phyloP scores from a whole-genome alignment of 2,113 vertebrate genomes.

The Thermophis baileyi region DNA sequence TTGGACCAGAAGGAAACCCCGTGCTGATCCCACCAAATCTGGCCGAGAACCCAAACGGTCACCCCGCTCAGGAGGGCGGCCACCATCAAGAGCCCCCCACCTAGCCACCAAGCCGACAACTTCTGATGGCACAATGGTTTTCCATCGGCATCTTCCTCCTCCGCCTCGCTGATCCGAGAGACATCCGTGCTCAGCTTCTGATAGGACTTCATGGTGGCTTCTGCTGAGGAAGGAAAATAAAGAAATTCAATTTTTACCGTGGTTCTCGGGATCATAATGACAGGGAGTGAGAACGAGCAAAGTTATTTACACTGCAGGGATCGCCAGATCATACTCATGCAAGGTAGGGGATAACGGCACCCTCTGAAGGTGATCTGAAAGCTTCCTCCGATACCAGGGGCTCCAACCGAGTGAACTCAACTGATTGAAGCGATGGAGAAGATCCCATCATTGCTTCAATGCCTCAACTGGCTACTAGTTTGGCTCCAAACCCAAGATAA shows the following conservation, averaged over 20 bases:
- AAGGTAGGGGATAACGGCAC: fast-evolving
- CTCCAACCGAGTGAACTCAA: too few species aligned
- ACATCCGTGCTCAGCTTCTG: conserved; percentile 13
- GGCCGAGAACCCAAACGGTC: conserved; percentile 60
- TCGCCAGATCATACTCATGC: neutral
- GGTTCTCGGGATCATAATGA: too few species aligned
- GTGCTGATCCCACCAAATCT: conserved; percentile 1
- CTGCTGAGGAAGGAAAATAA: neutral
- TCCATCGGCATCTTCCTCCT: conserved; percentile 23
- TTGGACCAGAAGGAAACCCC: neutral
- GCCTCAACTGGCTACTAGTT: neutral
- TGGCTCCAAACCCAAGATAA: too few species aligned
- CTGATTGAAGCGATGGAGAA: fast-evolving
- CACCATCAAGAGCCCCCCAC: conserved; percentile 35
- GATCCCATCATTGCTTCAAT: neutral
- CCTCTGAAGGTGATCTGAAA: neutral
- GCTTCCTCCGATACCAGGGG: too few species aligned
- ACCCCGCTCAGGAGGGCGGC: conserved; percentile 45
- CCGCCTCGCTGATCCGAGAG: fast-evolving
- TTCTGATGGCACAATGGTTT: fast-evolving
- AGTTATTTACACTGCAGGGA: neutral
- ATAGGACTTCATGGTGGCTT: conserved; percentile 49
- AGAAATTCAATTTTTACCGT: too few species aligned
- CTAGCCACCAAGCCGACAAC: conserved; percentile 48
- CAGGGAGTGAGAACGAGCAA: neutral